Percentiles rank a stretch among this genome's conserved stretches.
Evolutionary conservation across 2,888 invertebrate species (phyloP).

Genomic region (Acanthosepion lycidas): DNA sequence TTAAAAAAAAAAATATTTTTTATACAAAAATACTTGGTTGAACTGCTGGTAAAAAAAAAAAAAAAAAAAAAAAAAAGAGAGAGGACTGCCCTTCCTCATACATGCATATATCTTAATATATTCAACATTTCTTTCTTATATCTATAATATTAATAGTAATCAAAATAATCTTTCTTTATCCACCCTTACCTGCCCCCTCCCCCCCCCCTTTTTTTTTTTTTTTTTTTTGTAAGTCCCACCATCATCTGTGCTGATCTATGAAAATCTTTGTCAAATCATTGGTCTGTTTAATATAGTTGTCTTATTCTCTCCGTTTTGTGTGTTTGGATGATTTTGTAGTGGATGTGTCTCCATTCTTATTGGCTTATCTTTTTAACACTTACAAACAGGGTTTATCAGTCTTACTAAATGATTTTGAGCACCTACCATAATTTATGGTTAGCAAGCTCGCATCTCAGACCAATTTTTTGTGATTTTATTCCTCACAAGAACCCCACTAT

Average conservation of each 20-base stretch:
- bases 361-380: too few relatives aligned
- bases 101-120: background rate
- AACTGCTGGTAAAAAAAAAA: background rate
- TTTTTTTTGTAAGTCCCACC: background rate
- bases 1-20: background rate
- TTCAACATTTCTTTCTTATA: background rate
- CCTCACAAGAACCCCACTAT: background rate
- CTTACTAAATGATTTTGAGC: background rate
- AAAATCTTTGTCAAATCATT: background rate
- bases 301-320: background rate
- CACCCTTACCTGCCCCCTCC: too few relatives aligned
- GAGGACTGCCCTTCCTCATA: background rate
- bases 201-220: background rate
- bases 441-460: background rate
- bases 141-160: background rate
- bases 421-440: background rate
- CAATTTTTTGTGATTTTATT: background rate
- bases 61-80: background rate
- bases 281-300: background rate
- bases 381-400: too few relatives aligned
- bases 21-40: constrained; percentile 33
- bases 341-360: background rate
- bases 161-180: background rate
- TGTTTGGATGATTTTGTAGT: background rate
- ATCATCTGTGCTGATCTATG: background rate